Percentiles rank a stretch among this genome's conserved stretches.
Evolutionary conservation across 2,797 vertebrate genomes (phyloP).

Genomic region (Arrhamphus sclerolepis): DNA sequence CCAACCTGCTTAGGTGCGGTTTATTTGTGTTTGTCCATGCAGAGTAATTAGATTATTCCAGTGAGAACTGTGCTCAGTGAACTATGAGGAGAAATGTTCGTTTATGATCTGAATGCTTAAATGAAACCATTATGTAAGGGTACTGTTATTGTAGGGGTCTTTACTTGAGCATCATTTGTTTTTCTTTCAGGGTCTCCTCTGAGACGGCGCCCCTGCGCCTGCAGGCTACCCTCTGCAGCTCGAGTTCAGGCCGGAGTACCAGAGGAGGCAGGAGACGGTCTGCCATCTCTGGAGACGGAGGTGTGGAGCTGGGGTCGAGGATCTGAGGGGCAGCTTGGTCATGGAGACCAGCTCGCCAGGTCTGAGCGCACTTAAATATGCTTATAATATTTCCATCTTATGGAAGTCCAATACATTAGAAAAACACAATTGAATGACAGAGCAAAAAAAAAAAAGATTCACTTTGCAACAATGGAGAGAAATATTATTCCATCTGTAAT

Average conservation of each 20-base stretch:
- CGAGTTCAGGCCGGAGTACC: conserved; percentile 1
- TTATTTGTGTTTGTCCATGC: conserved; percentile 15
- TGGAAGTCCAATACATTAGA: no score
- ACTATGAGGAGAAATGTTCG: background rate
- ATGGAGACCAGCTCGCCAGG: conserved; percentile 94
- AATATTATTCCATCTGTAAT: no score
- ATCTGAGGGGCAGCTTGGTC: conserved; percentile 95
- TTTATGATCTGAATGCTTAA: background rate
- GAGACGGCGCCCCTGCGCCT: conserved; percentile 16
- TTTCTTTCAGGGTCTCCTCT: conserved; percentile 60
- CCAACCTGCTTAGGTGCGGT: conserved; percentile 9
- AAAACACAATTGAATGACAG: no score
- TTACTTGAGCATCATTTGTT: conserved; percentile 11
- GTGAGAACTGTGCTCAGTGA: background rate
- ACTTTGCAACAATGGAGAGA: no score
- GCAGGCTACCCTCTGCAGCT: conserved; percentile 26
- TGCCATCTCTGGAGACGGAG: conserved; percentile 91
- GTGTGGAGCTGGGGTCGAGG: conserved; percentile 99
- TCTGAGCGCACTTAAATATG: conserved; percentile 49
- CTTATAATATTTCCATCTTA: background rate
- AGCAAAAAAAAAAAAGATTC: no score
- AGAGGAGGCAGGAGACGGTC: conserved; percentile 79
- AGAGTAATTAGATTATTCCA: conserved; percentile 4
- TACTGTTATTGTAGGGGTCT: background rate
- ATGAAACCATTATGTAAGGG: conserved; percentile 2